These are phyloP conservation scores for Ellobium chinense DNA, from an alignment of 2,888 invertebrate genomes.

Conservation along the genomic window DNA sequence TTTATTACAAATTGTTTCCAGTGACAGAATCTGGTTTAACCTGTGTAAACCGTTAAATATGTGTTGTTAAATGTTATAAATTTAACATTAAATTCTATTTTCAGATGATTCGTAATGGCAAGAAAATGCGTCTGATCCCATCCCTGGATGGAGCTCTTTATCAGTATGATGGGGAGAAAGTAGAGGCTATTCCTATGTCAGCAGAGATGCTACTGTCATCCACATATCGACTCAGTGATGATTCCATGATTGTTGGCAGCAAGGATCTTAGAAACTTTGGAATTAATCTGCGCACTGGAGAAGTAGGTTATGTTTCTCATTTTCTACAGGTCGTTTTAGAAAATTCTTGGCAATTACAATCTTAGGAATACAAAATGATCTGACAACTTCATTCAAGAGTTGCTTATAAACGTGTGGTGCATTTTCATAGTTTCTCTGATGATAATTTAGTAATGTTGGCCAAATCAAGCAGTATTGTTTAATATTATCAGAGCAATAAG, in stretches of 20 bases:
- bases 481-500: too few relatives aligned
- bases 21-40: too few relatives aligned
- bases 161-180: constrained; percentile 92
- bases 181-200: constrained; percentile 92
- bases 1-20: too few relatives aligned
- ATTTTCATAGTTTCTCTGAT: too few relatives aligned
- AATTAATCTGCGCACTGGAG: constrained; percentile 86
- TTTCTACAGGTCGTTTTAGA: neutral
- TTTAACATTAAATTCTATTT: too few relatives aligned
- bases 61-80: too few relatives aligned
- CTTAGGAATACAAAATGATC: too few relatives aligned
- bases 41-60: too few relatives aligned
- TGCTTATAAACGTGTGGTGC: too few relatives aligned
- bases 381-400: too few relatives aligned
- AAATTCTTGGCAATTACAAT: neutral
- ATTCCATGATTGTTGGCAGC: constrained; percentile 83
- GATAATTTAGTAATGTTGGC: too few relatives aligned
- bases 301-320: constrained; percentile 59
- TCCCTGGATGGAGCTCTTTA: constrained; percentile 94
- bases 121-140: constrained; percentile 87
- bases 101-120: constrained; percentile 74
- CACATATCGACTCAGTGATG: constrained; percentile 87
- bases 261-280: constrained; percentile 93
- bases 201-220: constrained; percentile 90
- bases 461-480: too few relatives aligned